Evolutionary conservation across 2,888 invertebrate species (phyloP).

Genomic region (Lutraria lutraria): DNA sequence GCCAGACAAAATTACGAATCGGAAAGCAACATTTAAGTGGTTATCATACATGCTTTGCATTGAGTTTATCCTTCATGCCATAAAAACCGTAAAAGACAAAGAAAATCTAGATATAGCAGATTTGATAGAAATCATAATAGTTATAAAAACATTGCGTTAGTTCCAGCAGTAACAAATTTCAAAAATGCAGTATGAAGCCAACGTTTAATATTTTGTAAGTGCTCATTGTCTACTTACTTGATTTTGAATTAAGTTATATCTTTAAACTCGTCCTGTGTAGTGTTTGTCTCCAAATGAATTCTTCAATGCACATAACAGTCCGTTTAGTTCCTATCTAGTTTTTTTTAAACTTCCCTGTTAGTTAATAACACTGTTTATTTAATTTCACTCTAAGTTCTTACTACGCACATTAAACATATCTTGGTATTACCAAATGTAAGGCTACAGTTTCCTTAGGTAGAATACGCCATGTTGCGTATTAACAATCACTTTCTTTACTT

Average conservation of each 20-base stretch:
- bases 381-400: background rate
- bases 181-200: background rate
- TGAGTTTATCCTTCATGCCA: background rate
- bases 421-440: background rate
- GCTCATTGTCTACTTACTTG: background rate
- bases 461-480: background rate
- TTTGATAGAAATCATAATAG: background rate
- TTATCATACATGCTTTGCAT: slow-evolving; percentile 4
- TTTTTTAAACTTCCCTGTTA: background rate
- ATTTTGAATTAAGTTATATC: background rate
- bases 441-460: background rate
- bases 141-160: background rate
- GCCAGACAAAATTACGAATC: background rate
- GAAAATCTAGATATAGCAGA: background rate
- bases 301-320: background rate
- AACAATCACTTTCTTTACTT: background rate
- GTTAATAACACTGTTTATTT: background rate
- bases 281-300: background rate
- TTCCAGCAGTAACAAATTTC: background rate
- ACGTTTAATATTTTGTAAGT: background rate
- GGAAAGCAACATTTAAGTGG: background rate
- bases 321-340: background rate
- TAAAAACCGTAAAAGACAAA: background rate
- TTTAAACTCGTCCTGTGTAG: background rate
- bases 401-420: background rate